Percentiles rank a stretch among this genome's conserved stretches.
These are phyloP conservation scores for Lathronympha strigana DNA, from an alignment of 2,888 invertebrate species.

Conservation along the genomic window DNA sequence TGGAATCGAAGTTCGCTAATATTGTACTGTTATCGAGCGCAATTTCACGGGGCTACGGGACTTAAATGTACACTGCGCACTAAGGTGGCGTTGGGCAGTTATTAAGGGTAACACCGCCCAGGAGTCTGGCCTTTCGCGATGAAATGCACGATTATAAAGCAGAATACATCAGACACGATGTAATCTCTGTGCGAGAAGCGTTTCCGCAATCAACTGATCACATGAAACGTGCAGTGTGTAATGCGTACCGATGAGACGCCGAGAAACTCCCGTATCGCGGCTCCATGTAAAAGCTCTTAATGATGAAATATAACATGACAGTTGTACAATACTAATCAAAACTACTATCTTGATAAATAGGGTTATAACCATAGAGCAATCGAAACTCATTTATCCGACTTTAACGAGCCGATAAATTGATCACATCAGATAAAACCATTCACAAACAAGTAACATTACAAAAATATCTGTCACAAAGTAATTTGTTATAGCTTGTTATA, in stretches of 20 bases:
- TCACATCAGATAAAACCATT: slow-evolving; percentile 72
- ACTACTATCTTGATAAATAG: slow-evolving; percentile 70
- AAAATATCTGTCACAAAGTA: slow-evolving; percentile 71
- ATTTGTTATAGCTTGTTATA: slow-evolving; percentile 72
- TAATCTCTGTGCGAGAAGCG: slow-evolving; percentile 64
- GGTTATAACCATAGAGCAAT: slow-evolving; percentile 75
- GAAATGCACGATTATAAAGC: slow-evolving; percentile 68
- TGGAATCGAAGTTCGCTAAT: slow-evolving; percentile 66
- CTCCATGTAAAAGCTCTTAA: slow-evolving; percentile 46
- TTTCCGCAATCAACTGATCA: slow-evolving; percentile 69
- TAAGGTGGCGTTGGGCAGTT: slow-evolving; percentile 69
- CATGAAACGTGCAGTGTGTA: slow-evolving; percentile 44
- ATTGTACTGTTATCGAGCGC: slow-evolving; percentile 59
- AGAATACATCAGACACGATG: slow-evolving; percentile 60
- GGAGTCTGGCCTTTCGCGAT: slow-evolving; percentile 63
- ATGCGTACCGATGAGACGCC: slow-evolving; percentile 28
- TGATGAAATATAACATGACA: slow-evolving; percentile 51
- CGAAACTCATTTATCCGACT: slow-evolving; percentile 70
- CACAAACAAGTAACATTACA: slow-evolving; percentile 74
- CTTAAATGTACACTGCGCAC: slow-evolving; percentile 69
- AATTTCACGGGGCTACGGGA: slow-evolving; percentile 62
- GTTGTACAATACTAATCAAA: slow-evolving; percentile 69
- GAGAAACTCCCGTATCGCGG: slow-evolving; percentile 26
- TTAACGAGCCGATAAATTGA: slow-evolving; percentile 80
- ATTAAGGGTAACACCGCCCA: slow-evolving; percentile 66